A percentile compares a stretch with the other conserved stretches of the same genome.
These are phyloP conservation scores for Tenthredo scrophulariae DNA, from an alignment of 2,888 invertebrate genomes.

Conservation along the genomic window DNA sequence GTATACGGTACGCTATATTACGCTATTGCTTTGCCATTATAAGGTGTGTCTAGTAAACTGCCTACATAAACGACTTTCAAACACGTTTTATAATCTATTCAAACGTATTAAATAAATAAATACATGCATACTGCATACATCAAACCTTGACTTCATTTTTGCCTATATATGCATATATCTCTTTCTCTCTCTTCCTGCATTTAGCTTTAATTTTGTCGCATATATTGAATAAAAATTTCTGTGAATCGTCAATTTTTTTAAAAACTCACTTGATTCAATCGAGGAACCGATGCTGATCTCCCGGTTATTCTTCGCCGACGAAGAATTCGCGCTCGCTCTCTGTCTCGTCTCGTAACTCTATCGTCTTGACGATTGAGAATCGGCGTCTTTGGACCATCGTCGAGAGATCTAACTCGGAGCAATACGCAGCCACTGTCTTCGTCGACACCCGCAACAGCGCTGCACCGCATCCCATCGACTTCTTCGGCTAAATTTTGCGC, in stretches of 20 bases:
- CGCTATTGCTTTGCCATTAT: not conserved
- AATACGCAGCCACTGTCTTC: slow-evolving; percentile 72
- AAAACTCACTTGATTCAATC: slow-evolving; percentile 73
- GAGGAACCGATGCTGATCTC: slow-evolving; percentile 77
- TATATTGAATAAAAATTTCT: not conserved
- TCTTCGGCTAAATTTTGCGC: slow-evolving; percentile 28
- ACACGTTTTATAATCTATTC: slow-evolving; percentile 17
- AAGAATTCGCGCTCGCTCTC: slow-evolving; percentile 75
- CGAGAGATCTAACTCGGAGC: slow-evolving; percentile 68
- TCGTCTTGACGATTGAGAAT: slow-evolving; percentile 66
- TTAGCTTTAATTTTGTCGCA: not conserved
- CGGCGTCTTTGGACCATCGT: slow-evolving; percentile 58
- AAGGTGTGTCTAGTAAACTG: slow-evolving; percentile 11
- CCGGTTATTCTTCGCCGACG: slow-evolving; percentile 74
- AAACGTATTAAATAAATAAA: not conserved
- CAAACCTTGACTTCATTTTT: not conserved
- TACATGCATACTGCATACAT: not conserved
- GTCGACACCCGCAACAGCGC: slow-evolving; percentile 61
- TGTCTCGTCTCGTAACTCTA: slow-evolving; percentile 73
- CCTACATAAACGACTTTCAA: slow-evolving; percentile 18
- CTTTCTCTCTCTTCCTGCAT: not conserved
- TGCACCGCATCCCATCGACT: slow-evolving; percentile 57
- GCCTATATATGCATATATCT: not conserved
- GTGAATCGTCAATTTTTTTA: not conserved
- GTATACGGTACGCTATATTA: not conserved